These are phyloP conservation scores for Pseudorhiza aurosa DNA, from an alignment of 30 jellyfish, hydroid and myxozoan species.

Conservation along the genomic window DNA sequence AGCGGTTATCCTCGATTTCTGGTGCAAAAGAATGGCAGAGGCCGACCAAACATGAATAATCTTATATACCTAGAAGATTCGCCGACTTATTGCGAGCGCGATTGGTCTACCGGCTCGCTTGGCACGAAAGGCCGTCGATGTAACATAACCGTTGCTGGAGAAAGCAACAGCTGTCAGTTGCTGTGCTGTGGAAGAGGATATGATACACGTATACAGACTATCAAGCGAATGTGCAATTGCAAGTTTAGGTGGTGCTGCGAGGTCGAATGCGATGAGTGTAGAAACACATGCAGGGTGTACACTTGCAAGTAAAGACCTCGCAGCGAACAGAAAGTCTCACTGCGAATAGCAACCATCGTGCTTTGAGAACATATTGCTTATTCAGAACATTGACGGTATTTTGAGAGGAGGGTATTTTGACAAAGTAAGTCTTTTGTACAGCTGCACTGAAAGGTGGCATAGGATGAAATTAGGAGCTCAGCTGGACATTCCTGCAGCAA, in stretches of 20 bases:
- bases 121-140: slow-evolving; percentile 94
- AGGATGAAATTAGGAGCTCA: too few species aligned
- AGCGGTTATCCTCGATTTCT: slow-evolving; percentile 72
- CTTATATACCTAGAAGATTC: slow-evolving; percentile 78
- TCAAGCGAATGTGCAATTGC: slow-evolving; percentile 73
- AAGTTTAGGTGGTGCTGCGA: slow-evolving; percentile 94
- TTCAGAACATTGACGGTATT: too few species aligned
- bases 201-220: slow-evolving; percentile 70
- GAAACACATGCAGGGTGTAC: slow-evolving; percentile 47
- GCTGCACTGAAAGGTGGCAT: too few species aligned
- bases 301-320: slow-evolving; percentile 72
- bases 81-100: slow-evolving; percentile 87
- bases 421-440: too few species aligned
- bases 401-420: too few species aligned
- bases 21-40: slow-evolving; percentile 43
- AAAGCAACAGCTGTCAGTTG: slow-evolving; percentile 65
- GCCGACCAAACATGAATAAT: slow-evolving; percentile 19
- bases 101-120: slow-evolving; percentile 75
- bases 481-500: too few species aligned
- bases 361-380: too few species aligned
- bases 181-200: slow-evolving; percentile 97
- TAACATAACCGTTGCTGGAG: slow-evolving; percentile 34
- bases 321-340: too few species aligned
- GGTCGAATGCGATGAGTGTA: slow-evolving; percentile 86
- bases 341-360: too few species aligned